Evolutionary conservation across 2,797 vertebrate species (phyloP).

Genomic region (Ibycter americanus): DNA sequence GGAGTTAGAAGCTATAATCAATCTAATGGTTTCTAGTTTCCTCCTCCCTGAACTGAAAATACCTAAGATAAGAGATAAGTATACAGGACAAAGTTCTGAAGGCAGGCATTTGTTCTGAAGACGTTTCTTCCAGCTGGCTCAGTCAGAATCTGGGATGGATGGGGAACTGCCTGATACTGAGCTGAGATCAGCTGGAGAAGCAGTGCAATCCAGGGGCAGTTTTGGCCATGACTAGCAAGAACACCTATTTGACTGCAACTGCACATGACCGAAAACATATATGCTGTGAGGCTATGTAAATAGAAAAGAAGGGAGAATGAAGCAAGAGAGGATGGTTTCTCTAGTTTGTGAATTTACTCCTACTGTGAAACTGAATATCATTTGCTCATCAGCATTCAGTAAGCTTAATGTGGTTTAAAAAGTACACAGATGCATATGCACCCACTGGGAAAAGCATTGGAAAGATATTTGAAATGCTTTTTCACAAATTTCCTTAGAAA

Average conservation of each 20-base stretch:
- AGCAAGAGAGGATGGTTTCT: background rate
- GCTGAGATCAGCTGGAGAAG: background rate
- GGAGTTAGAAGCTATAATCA: background rate
- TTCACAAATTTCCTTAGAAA: background rate
- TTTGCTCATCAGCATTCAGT: background rate
- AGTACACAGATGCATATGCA: rapidly evolving
- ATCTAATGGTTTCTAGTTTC: background rate
- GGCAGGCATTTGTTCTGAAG: background rate
- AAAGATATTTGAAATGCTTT: background rate
- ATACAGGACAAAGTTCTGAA: background rate
- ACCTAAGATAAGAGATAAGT: background rate
- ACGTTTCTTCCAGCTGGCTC: background rate
- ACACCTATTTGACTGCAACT: rapidly evolving
- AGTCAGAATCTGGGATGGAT: background rate
- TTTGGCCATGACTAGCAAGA: background rate
- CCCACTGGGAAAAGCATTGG: background rate
- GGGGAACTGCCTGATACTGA: background rate
- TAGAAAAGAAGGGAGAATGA: background rate
- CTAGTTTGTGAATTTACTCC: background rate
- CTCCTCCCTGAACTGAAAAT: background rate
- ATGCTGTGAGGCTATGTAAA: background rate
- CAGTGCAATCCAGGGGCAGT: background rate
- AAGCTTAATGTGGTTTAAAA: background rate
- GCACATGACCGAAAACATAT: rapidly evolving
- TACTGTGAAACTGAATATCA: background rate